Conservation (phyloP, 2,888 invertebrate species). For the Dorcus hopei region DNA sequence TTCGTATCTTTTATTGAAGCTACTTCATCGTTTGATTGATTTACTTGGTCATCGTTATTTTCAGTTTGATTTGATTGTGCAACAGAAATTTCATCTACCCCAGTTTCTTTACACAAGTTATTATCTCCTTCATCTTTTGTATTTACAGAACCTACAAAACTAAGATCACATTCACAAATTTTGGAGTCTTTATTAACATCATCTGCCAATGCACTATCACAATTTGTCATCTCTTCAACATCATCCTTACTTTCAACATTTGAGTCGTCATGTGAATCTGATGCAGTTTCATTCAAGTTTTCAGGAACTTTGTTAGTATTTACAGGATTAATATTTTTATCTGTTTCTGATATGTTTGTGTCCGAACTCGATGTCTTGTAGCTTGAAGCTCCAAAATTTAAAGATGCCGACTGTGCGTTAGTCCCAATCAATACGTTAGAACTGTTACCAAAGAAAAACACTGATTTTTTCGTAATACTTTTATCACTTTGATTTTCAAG, state of each 20-base stretch:
- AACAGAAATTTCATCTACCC: too few species aligned
- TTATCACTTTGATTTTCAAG: too few species aligned
- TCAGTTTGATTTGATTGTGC: not conserved
- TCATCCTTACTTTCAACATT: conserved; percentile 6
- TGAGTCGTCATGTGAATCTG: not conserved
- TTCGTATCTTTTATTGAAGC: too few species aligned
- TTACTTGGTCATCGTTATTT: not conserved
- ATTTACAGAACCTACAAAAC: conserved; percentile 4
- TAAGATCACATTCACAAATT: not conserved
- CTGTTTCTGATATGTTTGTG: not conserved
- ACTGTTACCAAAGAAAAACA: too few species aligned
- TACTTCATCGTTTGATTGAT: not conserved
- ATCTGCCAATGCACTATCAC: not conserved
- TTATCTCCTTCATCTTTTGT: conserved; percentile 6
- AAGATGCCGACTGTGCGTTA: conserved; percentile 4
- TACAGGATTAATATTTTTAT: not conserved
- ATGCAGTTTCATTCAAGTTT: not conserved
- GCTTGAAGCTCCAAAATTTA: conserved; percentile 13
- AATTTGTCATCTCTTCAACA: not conserved
- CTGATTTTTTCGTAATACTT: too few species aligned
- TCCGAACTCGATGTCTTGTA: not conserved
- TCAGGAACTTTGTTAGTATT: conserved; percentile 17
- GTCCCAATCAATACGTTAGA: too few species aligned
- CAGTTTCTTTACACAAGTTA: too few species aligned
- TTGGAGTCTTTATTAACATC: not conserved